phyloP scores from a whole-genome alignment of 2,113 vertebrate species.

The Dasyurus viverrinus region DNA sequence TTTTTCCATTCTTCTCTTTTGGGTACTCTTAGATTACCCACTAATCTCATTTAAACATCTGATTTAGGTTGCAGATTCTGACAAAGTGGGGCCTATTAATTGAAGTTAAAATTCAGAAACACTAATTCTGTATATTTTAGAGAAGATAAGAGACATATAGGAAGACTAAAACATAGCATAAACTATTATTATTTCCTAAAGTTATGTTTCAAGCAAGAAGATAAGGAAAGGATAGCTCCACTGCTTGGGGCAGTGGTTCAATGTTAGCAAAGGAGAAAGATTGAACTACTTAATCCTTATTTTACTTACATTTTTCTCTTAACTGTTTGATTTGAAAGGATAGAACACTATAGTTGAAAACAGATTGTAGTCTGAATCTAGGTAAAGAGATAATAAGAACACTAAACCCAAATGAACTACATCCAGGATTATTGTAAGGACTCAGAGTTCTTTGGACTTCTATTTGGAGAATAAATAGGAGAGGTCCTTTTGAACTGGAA shows the following conservation, averaged over 20 bases:
- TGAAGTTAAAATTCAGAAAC: conserved; percentile 39
- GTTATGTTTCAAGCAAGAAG: neutral
- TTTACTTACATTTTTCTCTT: neutral
- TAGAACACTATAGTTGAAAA: neutral
- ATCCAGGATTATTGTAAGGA: neutral
- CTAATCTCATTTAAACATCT: conserved; percentile 10
- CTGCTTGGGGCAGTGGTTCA: neutral
- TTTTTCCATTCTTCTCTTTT: conserved; percentile 62
- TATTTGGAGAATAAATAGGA: neutral
- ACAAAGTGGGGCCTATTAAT: conserved; percentile 62
- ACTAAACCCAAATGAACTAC: neutral
- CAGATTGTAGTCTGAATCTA: neutral
- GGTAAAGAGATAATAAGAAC: neutral
- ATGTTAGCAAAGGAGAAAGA: neutral
- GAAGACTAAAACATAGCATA: neutral
- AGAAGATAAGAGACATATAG: neutral
- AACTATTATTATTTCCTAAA: neutral
- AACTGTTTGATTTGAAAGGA: neutral
- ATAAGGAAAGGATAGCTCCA: neutral
- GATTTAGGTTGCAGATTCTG: conserved; percentile 44
- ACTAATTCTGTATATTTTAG: neutral
- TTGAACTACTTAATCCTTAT: neutral
- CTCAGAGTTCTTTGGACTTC: too few relatives aligned
- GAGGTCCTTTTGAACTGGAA: neutral
- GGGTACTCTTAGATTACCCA: conserved; percentile 55